Percentiles rank a stretch among this genome's conserved stretches.
Conservation (phyloP, 2,797 vertebrate species). For the Buceros bicornis region DNA sequence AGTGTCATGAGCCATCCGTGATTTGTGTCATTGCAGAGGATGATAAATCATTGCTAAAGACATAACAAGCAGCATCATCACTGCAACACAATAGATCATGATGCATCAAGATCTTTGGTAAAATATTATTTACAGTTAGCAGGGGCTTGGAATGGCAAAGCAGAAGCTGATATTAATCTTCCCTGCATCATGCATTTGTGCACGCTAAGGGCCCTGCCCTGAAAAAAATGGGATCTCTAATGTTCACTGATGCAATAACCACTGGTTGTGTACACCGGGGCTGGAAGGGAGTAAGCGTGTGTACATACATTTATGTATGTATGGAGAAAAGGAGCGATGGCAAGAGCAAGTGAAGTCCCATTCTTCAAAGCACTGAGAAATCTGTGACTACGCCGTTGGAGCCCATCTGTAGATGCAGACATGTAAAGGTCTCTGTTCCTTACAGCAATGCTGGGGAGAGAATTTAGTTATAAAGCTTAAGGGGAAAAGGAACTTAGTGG, state of each 20-base stretch:
- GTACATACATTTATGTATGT: slow-evolving; percentile 34
- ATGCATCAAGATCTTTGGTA: slow-evolving; percentile 78
- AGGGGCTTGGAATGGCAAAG: slow-evolving; percentile 70
- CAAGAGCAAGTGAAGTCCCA: slow-evolving; percentile 35
- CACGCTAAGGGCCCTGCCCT: slow-evolving; percentile 22
- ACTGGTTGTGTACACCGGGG: slow-evolving; percentile 38
- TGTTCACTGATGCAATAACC: slow-evolving; percentile 65
- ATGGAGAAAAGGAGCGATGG: not conserved
- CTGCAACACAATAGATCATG: slow-evolving; percentile 80
- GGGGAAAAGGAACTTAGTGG: not conserved
- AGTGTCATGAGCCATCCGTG: slow-evolving; percentile 72
- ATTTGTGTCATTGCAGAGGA: slow-evolving; percentile 80
- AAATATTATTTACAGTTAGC: slow-evolving; percentile 80
- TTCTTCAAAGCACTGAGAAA: slow-evolving; percentile 54
- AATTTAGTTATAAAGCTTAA: not conserved
- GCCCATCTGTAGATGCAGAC: slow-evolving; percentile 28
- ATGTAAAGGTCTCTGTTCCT: not conserved
- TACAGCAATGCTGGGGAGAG: not conserved
- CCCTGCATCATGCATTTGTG: slow-evolving; percentile 41
- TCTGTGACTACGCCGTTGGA: slow-evolving; percentile 18
- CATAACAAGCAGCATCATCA: slow-evolving; percentile 75
- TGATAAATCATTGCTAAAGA: slow-evolving; percentile 81
- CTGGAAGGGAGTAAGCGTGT: slow-evolving; percentile 63
- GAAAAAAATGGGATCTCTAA: slow-evolving; percentile 37
- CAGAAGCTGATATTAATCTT: slow-evolving; percentile 78